Evolutionary conservation across 2,113 vertebrate genomes (phyloP).

Genomic region (Psittacula cyanocephala): DNA sequence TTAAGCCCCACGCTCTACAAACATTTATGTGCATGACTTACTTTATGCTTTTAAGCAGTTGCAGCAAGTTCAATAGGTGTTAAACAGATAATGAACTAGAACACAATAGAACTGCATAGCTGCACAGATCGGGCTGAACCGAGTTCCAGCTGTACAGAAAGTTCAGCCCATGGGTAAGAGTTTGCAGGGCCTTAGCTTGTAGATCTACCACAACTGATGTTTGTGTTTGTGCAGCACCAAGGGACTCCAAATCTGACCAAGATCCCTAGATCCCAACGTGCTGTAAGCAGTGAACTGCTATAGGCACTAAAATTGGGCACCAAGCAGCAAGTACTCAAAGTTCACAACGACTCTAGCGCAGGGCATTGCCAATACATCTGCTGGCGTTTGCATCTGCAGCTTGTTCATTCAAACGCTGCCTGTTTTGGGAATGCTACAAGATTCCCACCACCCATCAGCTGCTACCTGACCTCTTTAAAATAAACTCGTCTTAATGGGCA

Average conservation of each 20-base stretch:
- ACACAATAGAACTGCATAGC: not conserved
- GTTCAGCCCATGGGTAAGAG: not conserved
- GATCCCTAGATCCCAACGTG: not conserved
- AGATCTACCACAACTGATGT: not conserved
- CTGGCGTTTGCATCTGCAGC: not conserved
- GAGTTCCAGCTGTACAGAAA: not conserved
- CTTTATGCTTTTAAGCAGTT: constrained; percentile 26
- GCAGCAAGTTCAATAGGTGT: not conserved
- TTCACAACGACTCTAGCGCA: not conserved
- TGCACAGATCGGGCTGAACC: not conserved
- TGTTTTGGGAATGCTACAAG: constrained; percentile 20
- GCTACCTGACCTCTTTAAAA: constrained; percentile 36
- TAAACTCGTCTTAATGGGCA: not conserved
- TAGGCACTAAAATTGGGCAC: not conserved
- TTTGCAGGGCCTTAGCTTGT: not conserved
- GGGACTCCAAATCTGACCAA: not conserved
- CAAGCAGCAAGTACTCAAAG: not conserved
- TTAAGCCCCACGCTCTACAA: not conserved
- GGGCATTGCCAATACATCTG: not conserved
- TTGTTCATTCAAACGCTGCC: not conserved
- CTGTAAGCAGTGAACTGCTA: not conserved
- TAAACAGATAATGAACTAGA: constrained; percentile 9
- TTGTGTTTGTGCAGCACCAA: not conserved
- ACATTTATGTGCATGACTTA: not conserved
- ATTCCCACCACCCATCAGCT: not conserved